Conservation (phyloP, 2,113 vertebrate species). For the Xyliphius kryptos region DNA sequence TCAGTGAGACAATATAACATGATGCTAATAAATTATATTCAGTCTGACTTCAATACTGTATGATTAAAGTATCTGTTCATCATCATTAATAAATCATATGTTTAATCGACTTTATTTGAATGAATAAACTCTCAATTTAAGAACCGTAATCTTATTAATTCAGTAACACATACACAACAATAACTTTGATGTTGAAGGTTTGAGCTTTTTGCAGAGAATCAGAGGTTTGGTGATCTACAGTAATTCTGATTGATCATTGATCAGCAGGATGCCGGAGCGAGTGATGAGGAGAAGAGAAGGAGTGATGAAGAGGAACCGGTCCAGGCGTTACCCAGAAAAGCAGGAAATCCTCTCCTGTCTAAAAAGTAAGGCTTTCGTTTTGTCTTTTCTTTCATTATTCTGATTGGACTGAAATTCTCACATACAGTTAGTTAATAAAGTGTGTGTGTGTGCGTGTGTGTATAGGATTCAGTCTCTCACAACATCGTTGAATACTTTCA, state of each 20-base stretch:
- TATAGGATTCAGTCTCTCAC: slow-evolving; percentile 82
- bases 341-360: slow-evolving; percentile 77
- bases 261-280: slow-evolving; percentile 1
- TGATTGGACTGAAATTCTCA: not conserved
- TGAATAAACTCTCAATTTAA: no score
- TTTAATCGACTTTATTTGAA: no score
- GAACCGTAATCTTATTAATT: no score
- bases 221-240: no score
- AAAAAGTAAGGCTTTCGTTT: slow-evolving; percentile 64
- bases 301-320: slow-evolving; percentile 42
- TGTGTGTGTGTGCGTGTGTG: not conserved
- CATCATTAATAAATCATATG: no score
- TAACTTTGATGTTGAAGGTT: no score
- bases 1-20: no score
- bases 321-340: slow-evolving; percentile 70
- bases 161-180: no score
- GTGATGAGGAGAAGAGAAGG: not conserved
- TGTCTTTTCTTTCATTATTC: not conserved
- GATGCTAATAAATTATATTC: no score
- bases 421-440: not conserved
- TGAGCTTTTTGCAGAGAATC: no score
- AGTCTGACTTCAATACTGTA: no score
- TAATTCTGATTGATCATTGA: slow-evolving; percentile 4
- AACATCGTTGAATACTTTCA: slow-evolving; percentile 67
- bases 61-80: no score